phyloP scores from a whole-genome alignment of 2,113 vertebrate genomes.

The Scopus umbretta region DNA sequence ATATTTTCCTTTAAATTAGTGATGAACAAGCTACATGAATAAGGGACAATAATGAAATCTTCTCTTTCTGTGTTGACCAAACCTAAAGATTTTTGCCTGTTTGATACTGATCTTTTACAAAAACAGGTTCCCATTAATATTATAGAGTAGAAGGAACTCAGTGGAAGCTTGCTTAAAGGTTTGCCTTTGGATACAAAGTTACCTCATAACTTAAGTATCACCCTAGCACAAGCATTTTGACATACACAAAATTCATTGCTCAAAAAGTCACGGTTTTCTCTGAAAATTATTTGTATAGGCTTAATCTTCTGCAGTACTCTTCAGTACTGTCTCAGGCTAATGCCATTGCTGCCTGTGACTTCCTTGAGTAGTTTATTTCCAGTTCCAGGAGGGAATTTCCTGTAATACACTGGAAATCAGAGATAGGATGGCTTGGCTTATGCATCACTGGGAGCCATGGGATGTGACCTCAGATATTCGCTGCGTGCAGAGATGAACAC shows the following conservation, averaged over 20 bases:
- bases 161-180: neutral
- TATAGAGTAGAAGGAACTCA: neutral
- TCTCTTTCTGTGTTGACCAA: neutral
- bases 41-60: neutral
- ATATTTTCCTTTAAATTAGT: neutral
- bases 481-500: neutral
- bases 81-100: neutral
- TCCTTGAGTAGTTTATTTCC: neutral
- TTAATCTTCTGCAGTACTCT: neutral
- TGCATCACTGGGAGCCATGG: neutral
- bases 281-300: neutral
- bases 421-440: neutral
- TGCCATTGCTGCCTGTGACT: neutral
- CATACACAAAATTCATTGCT: neutral
- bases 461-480: neutral
- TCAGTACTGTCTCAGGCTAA: neutral
- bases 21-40: neutral
- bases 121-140: neutral
- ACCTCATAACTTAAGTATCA: neutral
- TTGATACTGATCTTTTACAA: neutral
- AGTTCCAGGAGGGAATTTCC: neutral
- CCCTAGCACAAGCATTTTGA: neutral
- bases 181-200: neutral
- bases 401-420: neutral
- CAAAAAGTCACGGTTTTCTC: neutral